Base-by-base conservation (phyloP, 2,113 vertebrate species). In the Myocastor coypus region DNA sequence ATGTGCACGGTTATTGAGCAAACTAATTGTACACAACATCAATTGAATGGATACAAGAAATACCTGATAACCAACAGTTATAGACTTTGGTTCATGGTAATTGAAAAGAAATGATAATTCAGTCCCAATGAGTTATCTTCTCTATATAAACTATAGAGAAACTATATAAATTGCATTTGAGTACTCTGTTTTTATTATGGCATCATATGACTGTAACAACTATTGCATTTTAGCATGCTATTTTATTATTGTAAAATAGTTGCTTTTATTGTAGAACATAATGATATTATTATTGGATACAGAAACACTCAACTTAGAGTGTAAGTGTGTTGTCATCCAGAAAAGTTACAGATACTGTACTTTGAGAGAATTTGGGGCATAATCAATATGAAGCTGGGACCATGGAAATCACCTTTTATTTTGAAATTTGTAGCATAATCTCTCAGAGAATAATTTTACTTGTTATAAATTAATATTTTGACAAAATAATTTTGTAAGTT, bases 1-100 rank as follows among this genome's bases (percentile, higher is more conserved):
- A 92, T 90, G 90, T 96, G 34, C 20, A 75, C 83, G 83, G 55
- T 90, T 81, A 83, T 61, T 81, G 42, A 87, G 34, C 1, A 11
- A 59, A n/a, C 26, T 57, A 63, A 85, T 88, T 50, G 7, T 82
- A 40, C 85, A 34, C 93, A 89, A 64, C 32, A 87, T 87, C 81
- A 66, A 19, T 63, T 57, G 42, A 40, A 61, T 85, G 73, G 86
- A 61, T 46, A 37, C 22, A 2, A 92, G 26, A 6, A 30, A 66
- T 80, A 69, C 13, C n/a, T 59, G 73, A 28, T 8, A 87, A 34
- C 17, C 81, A 92, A 73, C 5, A 73, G 3, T 52, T 75, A 34
- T n/a, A 40, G 61, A 34, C 14, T 85, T 84, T 59, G 81, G 22
- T 85, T 91, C 24, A 5, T 30, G 11, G 26, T 1, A 59, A 85